A percentile compares a stretch with the other conserved stretches of the same genome.
Evolutionary conservation across 1,140 invertebrate genomes (phyloP).

Genomic region (Pararge aegeria): DNA sequence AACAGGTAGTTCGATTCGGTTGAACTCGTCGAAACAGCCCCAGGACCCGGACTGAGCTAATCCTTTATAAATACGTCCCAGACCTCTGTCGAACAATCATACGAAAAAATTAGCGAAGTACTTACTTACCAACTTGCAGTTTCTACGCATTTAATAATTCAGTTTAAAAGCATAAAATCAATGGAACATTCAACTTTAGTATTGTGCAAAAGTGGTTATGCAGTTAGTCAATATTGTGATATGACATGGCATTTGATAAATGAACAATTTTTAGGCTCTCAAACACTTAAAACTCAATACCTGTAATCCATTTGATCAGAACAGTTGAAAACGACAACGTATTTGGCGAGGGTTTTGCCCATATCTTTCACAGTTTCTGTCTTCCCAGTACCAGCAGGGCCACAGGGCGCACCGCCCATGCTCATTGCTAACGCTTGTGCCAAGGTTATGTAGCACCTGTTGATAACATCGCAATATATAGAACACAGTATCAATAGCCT

Average conservation of each 20-base stretch:
- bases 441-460: conserved; percentile 96
- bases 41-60: conserved; percentile 97
- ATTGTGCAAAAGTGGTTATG: too few species aligned
- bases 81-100: conserved; percentile 81
- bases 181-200: too few species aligned
- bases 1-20: conserved; percentile 95
- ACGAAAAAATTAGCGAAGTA: not conserved
- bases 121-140: too few species aligned
- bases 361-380: conserved; percentile 99
- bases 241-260: too few species aligned
- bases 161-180: too few species aligned
- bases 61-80: conserved; percentile 94
- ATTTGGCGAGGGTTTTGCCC: conserved; percentile 98
- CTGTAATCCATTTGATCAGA: conserved; percentile 99
- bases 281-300: conserved; percentile 62
- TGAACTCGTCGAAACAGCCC: conserved; percentile 99
- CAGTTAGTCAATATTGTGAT: too few species aligned
- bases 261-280: too few species aligned
- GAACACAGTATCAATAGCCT: too few species aligned
- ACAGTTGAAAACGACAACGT: conserved; percentile 98
- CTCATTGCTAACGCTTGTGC: conserved; percentile 97
- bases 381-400: conserved; percentile 97
- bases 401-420: conserved; percentile 97
- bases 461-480: not conserved
- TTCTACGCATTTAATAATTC: too few species aligned